Percentiles rank a stretch among this genome's conserved stretches.
phyloP scores from a whole-genome alignment of 2,888 invertebrate genomes.

The Strigamia crassipes region DNA sequence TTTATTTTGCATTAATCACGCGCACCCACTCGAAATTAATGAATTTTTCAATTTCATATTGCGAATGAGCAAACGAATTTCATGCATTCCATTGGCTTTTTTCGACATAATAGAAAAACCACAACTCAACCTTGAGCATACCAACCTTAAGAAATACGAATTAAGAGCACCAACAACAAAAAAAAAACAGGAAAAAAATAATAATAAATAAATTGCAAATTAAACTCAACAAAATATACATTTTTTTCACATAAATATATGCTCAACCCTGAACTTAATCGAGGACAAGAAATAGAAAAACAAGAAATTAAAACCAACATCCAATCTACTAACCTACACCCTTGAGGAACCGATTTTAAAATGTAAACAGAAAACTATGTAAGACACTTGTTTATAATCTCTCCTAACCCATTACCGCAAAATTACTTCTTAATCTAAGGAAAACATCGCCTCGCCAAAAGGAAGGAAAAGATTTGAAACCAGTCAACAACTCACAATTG shows the following conservation, averaged over 20 bases:
- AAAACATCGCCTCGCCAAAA: not conserved
- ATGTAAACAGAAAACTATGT: not conserved
- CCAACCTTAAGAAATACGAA: not conserved
- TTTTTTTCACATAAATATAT: too few species aligned
- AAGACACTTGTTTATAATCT: not conserved
- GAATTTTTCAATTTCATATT: not conserved
- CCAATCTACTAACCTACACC: slow-evolving; percentile 10
- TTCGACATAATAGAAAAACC: not conserved
- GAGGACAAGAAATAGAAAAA: not conserved
- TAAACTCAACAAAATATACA: not conserved
- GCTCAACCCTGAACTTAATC: slow-evolving; percentile 29
- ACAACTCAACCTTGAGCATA: slow-evolving; percentile 11
- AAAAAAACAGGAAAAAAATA: too few species aligned
- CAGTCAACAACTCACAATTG: slow-evolving; percentile 8
- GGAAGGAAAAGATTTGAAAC: not conserved
- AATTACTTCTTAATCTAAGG: not conserved
- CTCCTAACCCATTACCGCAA: not conserved
- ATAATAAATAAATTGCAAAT: not conserved
- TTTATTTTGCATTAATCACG: not conserved
- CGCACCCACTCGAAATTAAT: not conserved
- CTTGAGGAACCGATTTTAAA: not conserved
- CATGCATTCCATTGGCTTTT: not conserved
- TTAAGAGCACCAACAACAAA: not conserved
- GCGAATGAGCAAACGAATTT: not conserved
- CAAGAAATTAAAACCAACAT: slow-evolving; percentile 18